phyloP scores from a whole-genome alignment of 2,888 invertebrate species.

The Heliconius aoede region DNA sequence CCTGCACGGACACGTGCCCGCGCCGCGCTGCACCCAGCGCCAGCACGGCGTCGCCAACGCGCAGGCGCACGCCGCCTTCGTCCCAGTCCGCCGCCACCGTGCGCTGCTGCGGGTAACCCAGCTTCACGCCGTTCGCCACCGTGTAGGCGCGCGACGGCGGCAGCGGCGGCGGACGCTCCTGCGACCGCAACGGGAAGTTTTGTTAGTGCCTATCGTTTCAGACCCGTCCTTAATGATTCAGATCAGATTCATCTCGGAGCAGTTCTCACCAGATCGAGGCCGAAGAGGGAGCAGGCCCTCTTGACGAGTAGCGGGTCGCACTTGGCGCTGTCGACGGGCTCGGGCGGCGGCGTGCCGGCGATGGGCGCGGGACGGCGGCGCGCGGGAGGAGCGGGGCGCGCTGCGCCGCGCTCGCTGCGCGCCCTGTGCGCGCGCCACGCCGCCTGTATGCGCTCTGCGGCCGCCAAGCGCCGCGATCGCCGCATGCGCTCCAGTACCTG shows the following conservation, averaged over 20 bases:
- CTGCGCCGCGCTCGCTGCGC: conserved; percentile 63
- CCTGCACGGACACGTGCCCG: conserved; percentile 93
- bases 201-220: neutral
- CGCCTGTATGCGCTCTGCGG: conserved; percentile 92
- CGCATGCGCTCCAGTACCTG: conserved; percentile 93
- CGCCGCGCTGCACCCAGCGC: conserved; percentile 94
- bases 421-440: conserved; percentile 89
- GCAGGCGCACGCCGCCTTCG: conserved; percentile 71
- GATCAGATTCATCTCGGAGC: neutral
- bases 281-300: conserved; percentile 94
- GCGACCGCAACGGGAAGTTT: conserved; percentile 37
- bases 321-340: conserved; percentile 91
- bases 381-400: conserved; percentile 57
- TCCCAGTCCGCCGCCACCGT: conserved; percentile 94
- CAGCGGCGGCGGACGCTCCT: conserved; percentile 96
- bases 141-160: conserved; percentile 96
- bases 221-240: neutral
- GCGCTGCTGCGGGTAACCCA: conserved; percentile 96
- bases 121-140: conserved; percentile 93
- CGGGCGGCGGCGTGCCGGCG: conserved; percentile 94
- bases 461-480: conserved; percentile 89
- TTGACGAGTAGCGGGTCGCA: conserved; percentile 95
- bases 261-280: conserved; percentile 90
- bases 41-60: conserved; percentile 93
- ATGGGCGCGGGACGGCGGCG: conserved; percentile 91